A percentile compares a stretch with the other conserved stretches of the same genome.
phyloP scores from a whole-genome alignment of 2,888 invertebrate species.

The Stictocephala bisonia region DNA sequence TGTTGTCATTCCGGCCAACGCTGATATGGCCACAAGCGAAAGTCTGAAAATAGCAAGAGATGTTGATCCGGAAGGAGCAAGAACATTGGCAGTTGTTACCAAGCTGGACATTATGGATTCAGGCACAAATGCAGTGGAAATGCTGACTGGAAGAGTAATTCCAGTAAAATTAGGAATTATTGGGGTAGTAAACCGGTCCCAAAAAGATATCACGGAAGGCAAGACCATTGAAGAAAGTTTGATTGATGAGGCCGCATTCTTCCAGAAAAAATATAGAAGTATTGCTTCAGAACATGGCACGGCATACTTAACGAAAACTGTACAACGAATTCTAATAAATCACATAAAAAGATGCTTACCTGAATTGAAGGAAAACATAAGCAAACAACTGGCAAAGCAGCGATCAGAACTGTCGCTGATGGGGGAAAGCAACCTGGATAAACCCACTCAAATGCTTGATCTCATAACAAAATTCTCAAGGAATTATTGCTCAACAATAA shows the following conservation, averaged over 20 bases:
- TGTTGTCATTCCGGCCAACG: conserved; percentile 73
- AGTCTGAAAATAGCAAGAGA: conserved; percentile 71
- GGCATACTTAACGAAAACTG: conserved; percentile 69
- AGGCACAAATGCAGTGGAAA: conserved; percentile 74
- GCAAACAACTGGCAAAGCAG: conserved; percentile 71
- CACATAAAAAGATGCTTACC: conserved; percentile 74
- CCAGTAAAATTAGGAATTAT: conserved; percentile 75
- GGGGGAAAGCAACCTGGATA: conserved; percentile 71
- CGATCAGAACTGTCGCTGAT: conserved; percentile 70
- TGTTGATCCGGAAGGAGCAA: conserved; percentile 70
- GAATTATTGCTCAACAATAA: conserved; percentile 72
- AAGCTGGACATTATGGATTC: conserved; percentile 76
- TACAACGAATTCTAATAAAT: conserved; percentile 73
- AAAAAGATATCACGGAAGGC: conserved; percentile 68
- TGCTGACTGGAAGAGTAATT: conserved; percentile 71
- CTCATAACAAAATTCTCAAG: conserved; percentile 75
- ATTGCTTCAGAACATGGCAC: conserved; percentile 72
- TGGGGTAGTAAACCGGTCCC: conserved; percentile 74
- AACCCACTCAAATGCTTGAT: conserved; percentile 71
- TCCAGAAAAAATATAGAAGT: conserved; percentile 73
- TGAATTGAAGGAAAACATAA: conserved; percentile 70
- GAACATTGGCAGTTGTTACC: conserved; percentile 72
- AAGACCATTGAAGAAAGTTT: conserved; percentile 66
- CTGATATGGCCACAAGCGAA: conserved; percentile 74
- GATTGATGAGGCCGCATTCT: conserved; percentile 70